Evolutionary conservation across 2,888 invertebrate genomes (phyloP), one percentile per base, ranked within the genome.

Genomic region (Philaethria dido): DNA sequence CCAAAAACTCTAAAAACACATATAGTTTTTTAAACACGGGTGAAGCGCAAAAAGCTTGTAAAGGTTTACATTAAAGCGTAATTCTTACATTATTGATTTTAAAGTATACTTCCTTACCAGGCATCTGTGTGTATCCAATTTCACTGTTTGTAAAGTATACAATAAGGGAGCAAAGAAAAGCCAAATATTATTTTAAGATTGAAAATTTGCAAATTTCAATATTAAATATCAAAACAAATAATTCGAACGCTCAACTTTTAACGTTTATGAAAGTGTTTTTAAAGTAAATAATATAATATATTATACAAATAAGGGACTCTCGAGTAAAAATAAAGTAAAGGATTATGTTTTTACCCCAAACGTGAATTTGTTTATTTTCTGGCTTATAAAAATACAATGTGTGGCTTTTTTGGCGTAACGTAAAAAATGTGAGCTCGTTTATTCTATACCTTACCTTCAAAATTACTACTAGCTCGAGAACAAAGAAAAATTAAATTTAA

Each of bases 171-270:
- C 18, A 45, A 47, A 33, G 16, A 16, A 42, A 11, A 39, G 0
- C 42, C 25, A 42, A 39, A 42, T 39, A 42, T 25, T 42, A 25
- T 42, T 57, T 57, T 42, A n/a, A 11, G 22, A 39, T 25, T n/a
- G n/a, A 16, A 39, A 42, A 57, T n/a, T 55, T 39, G 42, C 16
- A 22, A 11, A 57, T 16, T 42, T 57, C n/a, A 45, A 60, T 60
- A 11, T 45, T 60, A 25, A 33, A 33, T 33, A 8, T 29, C 60
- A 60, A 47, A 60, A 47, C 5, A 60, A 60, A 60, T n/a, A 60
- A 2, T 14, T 45, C 29, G 8, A 33, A 47, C 18, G 45, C 44
- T 47, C 60, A 60, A 29, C 29, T 60, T n/a, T 57, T 22, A 3
- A 42, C 11, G 22, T 42, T 42, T 57, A 22, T 3, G 42, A 57